Base-by-base conservation (phyloP, 2,888 invertebrate species). In the Chromoteleia sp. region DNA sequence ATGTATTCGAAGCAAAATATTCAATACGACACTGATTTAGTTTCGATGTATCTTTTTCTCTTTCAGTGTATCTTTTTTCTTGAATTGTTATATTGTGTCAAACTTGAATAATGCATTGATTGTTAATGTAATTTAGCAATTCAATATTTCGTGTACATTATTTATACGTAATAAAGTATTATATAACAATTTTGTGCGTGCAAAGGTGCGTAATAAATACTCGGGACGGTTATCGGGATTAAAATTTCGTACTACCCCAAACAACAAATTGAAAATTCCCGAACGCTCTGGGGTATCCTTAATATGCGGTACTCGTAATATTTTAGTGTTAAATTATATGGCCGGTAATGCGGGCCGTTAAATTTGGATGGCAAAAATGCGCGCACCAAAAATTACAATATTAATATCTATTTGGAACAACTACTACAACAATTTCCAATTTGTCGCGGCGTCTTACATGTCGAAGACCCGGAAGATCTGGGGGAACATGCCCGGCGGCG, bases 401-500 rank as follows among this genome's bases (percentile, higher is more conserved):
- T 67, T 65, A 56, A 65, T 48, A 73, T 79, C 67, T 73, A 79
- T 79, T 73, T 54, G 45, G 73, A 61, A 6, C 61, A 74, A 79
- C 59, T 76, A 63, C 68, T 67, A 61, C 52, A 67, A 76, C 89
- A 90, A 90, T 90, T 90, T 90, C 84, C 90, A 89, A 90, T 90
- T 90, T 88, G 90, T 89, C 88, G 87, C 88, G 90, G 90, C 86
- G 81, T 84, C 86, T 84, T 84, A 76, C 70, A 36, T 54, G 78
- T 45, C 73, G 75, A 84, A 73, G 52, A 68, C 75, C 75, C 77
- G 81, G 80, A 84, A 83, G 79, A 75, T 41, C 48, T 15, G 50
- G 15, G 15, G n/a, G 52, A 52, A 8, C 45, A 10, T 15, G 61
- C 52, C 77, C 39, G 10, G 17, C 25, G 81, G 77, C 81, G 54